A percentile compares a stretch with the other conserved stretches of the same genome.
Evolutionary conservation across 2,888 invertebrate species (phyloP).

Genomic region (Meliscaeva auricollis): DNA sequence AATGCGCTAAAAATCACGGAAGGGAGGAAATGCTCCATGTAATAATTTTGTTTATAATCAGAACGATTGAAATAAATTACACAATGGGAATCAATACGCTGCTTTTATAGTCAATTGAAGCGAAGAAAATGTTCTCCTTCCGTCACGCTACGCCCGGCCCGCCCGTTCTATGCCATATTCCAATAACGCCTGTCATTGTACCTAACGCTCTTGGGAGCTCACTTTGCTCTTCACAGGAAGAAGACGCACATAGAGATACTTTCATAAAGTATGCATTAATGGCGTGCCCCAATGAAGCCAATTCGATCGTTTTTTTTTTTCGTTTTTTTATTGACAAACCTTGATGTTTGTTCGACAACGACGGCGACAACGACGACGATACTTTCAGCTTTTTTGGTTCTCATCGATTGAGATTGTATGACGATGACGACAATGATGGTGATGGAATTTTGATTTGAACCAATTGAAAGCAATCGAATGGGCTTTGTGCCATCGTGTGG

Average conservation of each 20-base stretch:
- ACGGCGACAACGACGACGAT: not conserved
- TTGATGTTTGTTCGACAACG: constrained; percentile 4
- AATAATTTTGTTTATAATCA: constrained; percentile 72
- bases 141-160: not conserved
- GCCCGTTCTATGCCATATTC: too few species aligned
- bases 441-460: constrained; percentile 68
- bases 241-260: constrained; percentile 17
- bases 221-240: not conserved
- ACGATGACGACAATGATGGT: constrained; percentile 12
- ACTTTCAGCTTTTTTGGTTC: constrained; percentile 31
- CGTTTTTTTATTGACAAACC: constrained; percentile 21
- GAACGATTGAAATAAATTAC: constrained; percentile 71
- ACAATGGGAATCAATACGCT: constrained; percentile 61
- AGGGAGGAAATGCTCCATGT: constrained; percentile 40
- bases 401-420: constrained; percentile 24
- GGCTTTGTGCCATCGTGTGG: constrained; percentile 43
- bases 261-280: constrained; percentile 59
- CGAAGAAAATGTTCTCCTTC: not conserved
- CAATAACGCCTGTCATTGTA: not conserved
- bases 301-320: constrained; percentile 22
- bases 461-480: constrained; percentile 71
- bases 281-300: constrained; percentile 49
- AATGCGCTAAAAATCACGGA: constrained; percentile 9
- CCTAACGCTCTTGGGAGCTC: constrained; percentile 10
- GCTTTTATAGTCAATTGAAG: constrained; percentile 46